Evolutionary conservation across 2,797 vertebrate species (phyloP).

Genomic region (Rhodeus uyekii): DNA sequence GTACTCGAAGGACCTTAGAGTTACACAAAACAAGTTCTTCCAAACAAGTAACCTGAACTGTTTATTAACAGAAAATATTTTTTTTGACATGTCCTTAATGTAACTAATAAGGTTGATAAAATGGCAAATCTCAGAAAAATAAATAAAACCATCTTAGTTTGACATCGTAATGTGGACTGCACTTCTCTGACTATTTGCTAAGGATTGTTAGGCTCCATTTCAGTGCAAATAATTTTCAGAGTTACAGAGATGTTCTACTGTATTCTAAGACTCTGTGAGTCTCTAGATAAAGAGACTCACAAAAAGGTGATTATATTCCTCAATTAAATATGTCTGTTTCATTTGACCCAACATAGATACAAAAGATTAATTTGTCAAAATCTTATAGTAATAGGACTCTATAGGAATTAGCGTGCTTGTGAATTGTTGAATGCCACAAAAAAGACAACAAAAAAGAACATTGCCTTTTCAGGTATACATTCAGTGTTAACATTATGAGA

Average conservation of each 20-base stretch:
- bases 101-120: neutral
- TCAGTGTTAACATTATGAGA: slow-evolving; percentile 40
- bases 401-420: slow-evolving; percentile 12
- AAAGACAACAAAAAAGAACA: too few species aligned
- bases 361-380: neutral
- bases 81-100: neutral
- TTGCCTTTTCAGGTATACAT: slow-evolving; percentile 38
- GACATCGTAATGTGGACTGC: neutral
- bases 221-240: neutral
- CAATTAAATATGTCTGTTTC: neutral
- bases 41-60: neutral
- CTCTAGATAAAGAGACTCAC: too few species aligned
- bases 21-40: too few species aligned
- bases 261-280: too few species aligned
- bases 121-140: neutral
- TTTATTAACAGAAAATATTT: neutral
- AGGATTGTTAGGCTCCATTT: neutral
- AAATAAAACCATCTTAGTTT: neutral
- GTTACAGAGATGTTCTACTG: neutral
- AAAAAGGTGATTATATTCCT: too few species aligned
- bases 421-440: too few species aligned
- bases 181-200: neutral
- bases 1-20: too few species aligned
- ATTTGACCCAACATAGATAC: slow-evolving; percentile 8
- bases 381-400: neutral